phyloP scores from a whole-genome alignment of 2,888 invertebrate species.

The Apodemia mormo region DNA sequence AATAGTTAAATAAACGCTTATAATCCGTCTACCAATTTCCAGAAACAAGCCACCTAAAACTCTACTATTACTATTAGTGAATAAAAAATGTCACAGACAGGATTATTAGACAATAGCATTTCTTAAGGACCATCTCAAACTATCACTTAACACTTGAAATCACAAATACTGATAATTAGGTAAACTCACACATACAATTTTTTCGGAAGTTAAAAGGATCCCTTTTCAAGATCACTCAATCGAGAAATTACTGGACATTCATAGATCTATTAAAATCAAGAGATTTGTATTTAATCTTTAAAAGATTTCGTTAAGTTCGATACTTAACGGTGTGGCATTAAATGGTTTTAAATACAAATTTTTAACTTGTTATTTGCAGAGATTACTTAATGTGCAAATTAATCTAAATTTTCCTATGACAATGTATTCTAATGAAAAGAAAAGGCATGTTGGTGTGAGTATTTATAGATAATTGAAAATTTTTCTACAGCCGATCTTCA shows the following conservation, averaged over 20 bases:
- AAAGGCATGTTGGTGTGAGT: too few relatives aligned
- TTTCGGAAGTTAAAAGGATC: constrained; percentile 27
- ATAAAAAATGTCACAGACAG: constrained; percentile 3
- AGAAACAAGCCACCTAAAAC: not conserved
- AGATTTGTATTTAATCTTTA: constrained; percentile 15
- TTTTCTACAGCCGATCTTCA: too few relatives aligned
- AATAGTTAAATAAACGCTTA: constrained; percentile 22
- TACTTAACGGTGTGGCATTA: not conserved
- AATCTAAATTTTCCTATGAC: too few relatives aligned
- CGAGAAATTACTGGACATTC: constrained; percentile 40
- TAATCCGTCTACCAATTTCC: constrained; percentile 14
- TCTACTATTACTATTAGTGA: not conserved
- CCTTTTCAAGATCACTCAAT: constrained; percentile 39
- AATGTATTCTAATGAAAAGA: too few relatives aligned
- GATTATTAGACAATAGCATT: not conserved
- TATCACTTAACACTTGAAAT: constrained; percentile 44
- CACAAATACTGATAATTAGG: constrained; percentile 50
- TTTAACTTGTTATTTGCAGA: not conserved
- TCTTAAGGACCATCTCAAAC: not conserved
- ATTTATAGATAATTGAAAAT: too few relatives aligned
- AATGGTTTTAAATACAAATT: not conserved
- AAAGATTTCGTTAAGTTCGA: not conserved
- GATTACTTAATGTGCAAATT: not conserved
- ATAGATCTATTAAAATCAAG: not conserved
- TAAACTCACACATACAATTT: constrained; percentile 39